Evolutionary conservation across 2,113 vertebrate genomes (phyloP), one percentile per base, ranked within the genome.

Genomic region (Eurystomus gularis): DNA sequence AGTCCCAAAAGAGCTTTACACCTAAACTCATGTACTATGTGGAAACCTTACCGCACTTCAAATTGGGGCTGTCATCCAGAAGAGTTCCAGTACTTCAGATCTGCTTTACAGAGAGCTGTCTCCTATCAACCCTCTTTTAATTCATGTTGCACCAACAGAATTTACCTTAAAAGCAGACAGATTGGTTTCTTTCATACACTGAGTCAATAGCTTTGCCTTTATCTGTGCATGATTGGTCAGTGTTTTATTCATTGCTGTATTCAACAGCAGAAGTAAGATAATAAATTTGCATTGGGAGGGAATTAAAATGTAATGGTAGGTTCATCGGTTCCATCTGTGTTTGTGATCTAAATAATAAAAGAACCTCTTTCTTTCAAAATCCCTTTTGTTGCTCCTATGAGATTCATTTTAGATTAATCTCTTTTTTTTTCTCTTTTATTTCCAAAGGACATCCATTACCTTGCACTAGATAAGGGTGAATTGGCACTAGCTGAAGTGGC

Each of bases 381-480:
- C 95, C 91, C 86, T 97, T 98, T 99, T 99, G 98, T 99, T 98
- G 98, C 97, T 93, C 96, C 96, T 98, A 95, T 95, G 95, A 98
- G 98, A 99, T 99, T 98, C 96, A 98, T 98, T 99, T 99, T 99
- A 98, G 98, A 99, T 98, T 98, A 98, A 98, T 98, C 97, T 99
- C 96, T 98, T 70, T 58, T 98, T 97, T 98, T 98, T 49, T 51
- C 98, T 98, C 97, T 98, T 99, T 99, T 98, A 96, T 99, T 99
- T 99, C 98, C 98, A 98, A 99, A 99, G 99, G 99, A 99, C 97
- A 99, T 99, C 98, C 99, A 99, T 99, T 99, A 99, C 98, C 97
- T 99, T 94, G 99, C 99, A 72, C 92, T 98, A 97, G 99, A 99
- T 99, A 99, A 99, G 97, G 99, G 99, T 94, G 99, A 99, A 98